Base-by-base conservation (phyloP, 2,113 vertebrate genomes). In the Meriones unguiculatus region DNA sequence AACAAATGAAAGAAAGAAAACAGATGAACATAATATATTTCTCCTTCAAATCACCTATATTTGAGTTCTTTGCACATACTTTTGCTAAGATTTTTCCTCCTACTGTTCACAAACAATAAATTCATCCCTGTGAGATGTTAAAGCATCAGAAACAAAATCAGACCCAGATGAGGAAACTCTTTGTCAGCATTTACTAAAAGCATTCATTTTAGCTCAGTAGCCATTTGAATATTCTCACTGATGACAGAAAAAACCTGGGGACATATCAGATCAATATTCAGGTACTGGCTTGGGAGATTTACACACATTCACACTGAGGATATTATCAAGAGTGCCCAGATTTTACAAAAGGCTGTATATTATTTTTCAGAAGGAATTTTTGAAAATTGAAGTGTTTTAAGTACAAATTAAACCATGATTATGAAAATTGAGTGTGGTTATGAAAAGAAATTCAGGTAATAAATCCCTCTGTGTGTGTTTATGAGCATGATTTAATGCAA, bases 321-420 rank as follows among this genome's bases (percentile, higher is more conserved):
- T 22, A 84, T 25, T 84, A 18, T 15, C 4, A 95, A 52, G 57
- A 72, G 22, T 54, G 35, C 2, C 32, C 70, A 11, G 0, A 80
- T 46, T 80, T 67, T 85, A 41, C 62, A 87, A 95, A 52, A 10
- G 9, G 59, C 3, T 50, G 69, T 7, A 15, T 69, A 4, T 41
- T 52, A 35, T 52, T 91, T 62, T 81, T 87, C 32, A 73, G 17
- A 75, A 93, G 10, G 41, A 15, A 85, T 25, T 86, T 93, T 81
- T 73, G 3, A 81, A 69, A 91, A 89, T 50, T 69, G 32, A 96
- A 50, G 9, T 28, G 2, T 73, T 97, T 88, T 70, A 72, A 59
- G 65, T 86, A 86, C 91, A 89, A 73, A 72, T 77, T 76, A 41
- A 85, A 81, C n/a, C 7, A 18, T 73, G 20, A 25, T 87, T 78